These are phyloP conservation scores for Micrasema minimum DNA, from an alignment of 1,140 invertebrate genomes.

Conservation along the genomic window DNA sequence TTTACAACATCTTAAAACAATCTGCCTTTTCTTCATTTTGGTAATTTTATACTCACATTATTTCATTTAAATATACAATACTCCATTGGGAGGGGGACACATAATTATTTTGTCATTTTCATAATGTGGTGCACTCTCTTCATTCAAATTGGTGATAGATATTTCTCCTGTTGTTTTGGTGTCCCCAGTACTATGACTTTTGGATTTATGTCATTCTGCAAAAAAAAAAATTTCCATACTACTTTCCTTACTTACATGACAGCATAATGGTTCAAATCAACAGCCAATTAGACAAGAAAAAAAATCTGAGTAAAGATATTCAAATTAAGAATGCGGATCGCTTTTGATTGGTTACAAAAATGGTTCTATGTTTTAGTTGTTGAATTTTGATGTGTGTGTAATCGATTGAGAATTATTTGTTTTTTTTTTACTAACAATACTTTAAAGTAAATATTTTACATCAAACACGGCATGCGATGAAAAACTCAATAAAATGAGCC, in stretches of 20 bases:
- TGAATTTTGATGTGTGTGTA: constrained; percentile 41
- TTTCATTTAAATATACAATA: constrained; percentile 2
- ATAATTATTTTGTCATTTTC: not conserved
- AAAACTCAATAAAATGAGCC: constrained; percentile 35
- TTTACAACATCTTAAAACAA: not conserved
- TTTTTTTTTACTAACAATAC: too few relatives aligned
- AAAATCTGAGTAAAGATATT: constrained; percentile 1
- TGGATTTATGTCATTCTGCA: constrained; percentile 26
- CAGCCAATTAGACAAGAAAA: constrained; percentile 13
- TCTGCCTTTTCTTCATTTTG: not conserved
- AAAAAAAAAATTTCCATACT: constrained; percentile 1
- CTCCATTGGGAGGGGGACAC: constrained; percentile 25
- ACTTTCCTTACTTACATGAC: not conserved
- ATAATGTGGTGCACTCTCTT: constrained; percentile 22
- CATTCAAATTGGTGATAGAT: constrained; percentile 29
- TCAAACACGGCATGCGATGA: constrained; percentile 17
- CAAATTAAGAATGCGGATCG: constrained; percentile 49
- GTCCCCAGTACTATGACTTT: constrained; percentile 44
- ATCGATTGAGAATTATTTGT: constrained; percentile 4
- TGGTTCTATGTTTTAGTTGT: constrained; percentile 33
- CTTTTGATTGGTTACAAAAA: constrained; percentile 63
- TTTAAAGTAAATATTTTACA: too few relatives aligned
- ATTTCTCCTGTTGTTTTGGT: constrained; percentile 26
- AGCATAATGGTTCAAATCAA: constrained; percentile 1
- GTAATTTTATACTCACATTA: constrained; percentile 31